Evolutionary conservation across 2,888 invertebrate genomes (phyloP).

Genomic region (Lamproptera curius): DNA sequence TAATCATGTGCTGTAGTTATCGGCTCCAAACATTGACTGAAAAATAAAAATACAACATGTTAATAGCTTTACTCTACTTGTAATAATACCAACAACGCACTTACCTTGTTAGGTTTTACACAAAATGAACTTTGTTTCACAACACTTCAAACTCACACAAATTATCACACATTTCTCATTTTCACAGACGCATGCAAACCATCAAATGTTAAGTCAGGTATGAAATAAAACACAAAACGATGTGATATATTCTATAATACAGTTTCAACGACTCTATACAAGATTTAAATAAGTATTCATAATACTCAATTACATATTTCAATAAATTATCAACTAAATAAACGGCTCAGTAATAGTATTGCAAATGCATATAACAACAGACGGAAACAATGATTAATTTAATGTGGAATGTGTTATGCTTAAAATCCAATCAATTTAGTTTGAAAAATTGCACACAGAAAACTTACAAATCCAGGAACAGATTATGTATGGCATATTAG

Average conservation of each 20-base stretch:
- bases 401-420: slow-evolving; percentile 28
- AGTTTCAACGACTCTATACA: slow-evolving; percentile 63
- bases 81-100: slow-evolving; percentile 23
- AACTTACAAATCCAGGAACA: slow-evolving; percentile 32
- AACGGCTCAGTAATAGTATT: slow-evolving; percentile 13
- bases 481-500: slow-evolving; percentile 22
- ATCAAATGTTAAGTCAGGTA: slow-evolving; percentile 18
- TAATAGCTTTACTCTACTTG: slow-evolving; percentile 23
- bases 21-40: slow-evolving; percentile 70
- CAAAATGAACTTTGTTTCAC: slow-evolving; percentile 14
- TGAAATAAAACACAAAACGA: slow-evolving; percentile 43
- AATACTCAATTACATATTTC: slow-evolving; percentile 43
- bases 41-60: slow-evolving; percentile 43
- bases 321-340: slow-evolving; percentile 28
- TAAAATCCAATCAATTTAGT: slow-evolving; percentile 31
- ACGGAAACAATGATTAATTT: slow-evolving; percentile 20
- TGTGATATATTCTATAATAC: slow-evolving; percentile 57
- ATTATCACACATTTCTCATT: slow-evolving; percentile 7
- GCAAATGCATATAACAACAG: slow-evolving; percentile 3
- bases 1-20: slow-evolving; percentile 58
- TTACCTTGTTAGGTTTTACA: slow-evolving; percentile 21
- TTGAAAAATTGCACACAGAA: slow-evolving; percentile 54
- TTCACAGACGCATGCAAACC: slow-evolving; percentile 28
- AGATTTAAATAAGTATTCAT: slow-evolving; percentile 35
- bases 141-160: slow-evolving; percentile 17